phyloP scores from a whole-genome alignment of 2,113 vertebrate genomes.

The Rhea americana region DNA sequence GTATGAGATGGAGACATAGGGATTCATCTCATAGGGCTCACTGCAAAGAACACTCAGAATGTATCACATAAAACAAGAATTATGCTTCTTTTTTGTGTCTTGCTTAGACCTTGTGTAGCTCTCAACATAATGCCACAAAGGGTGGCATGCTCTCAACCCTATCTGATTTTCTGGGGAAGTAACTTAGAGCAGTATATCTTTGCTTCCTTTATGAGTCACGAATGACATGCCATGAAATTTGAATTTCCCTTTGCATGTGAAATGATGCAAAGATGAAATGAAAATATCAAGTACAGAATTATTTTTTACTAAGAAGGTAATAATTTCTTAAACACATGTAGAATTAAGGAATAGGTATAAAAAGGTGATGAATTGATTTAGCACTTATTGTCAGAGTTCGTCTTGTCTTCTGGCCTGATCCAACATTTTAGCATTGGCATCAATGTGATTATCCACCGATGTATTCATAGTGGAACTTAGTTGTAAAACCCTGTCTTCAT shows the following conservation, averaged over 20 bases:
- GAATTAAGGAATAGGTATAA: background rate
- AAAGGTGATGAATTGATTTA: background rate
- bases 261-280: background rate
- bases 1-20: background rate
- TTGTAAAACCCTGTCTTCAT: background rate
- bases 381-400: background rate
- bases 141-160: too few species aligned
- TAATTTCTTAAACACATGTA: background rate
- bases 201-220: accelerated
- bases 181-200: accelerated
- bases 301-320: background rate
- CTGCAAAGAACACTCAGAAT: background rate
- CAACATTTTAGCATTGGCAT: background rate
- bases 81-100: background rate
- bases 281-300: background rate
- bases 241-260: background rate
- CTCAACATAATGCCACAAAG: background rate
- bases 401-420: background rate
- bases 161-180: background rate
- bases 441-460: accelerated
- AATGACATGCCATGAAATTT: background rate
- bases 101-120: background rate
- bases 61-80: background rate
- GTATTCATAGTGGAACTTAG: accelerated
- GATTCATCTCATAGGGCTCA: background rate